Evolutionary conservation across 2,888 invertebrate species (phyloP), one percentile per base, ranked within the genome.

Genomic region (Subacronicta megacephala): DNA sequence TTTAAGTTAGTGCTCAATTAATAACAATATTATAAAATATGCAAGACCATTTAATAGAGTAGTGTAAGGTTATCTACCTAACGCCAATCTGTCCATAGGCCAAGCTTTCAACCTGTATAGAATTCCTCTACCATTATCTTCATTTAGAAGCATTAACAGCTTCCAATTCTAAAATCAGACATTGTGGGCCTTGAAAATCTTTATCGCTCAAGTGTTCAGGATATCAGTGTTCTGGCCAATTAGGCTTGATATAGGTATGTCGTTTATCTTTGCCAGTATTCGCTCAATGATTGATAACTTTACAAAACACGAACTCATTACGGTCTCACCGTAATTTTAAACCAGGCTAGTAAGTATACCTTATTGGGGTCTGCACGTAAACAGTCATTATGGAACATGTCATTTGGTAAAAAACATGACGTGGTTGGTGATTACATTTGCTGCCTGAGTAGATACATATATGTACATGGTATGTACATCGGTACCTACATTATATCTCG

Each of bases 391-490:
- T 56, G 75, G 73, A 83, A 84, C 85, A 75, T 88, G 84, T 88
- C 85, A 85, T 85, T 86, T 81, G 72, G 74, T 81, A 75, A 81
- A 81, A 84, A 85, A 82, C 78, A 76, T 75, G 81, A 67, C 61
- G 67, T 80, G 68, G 38, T 67, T 72, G 72, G 77, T 86, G 80
- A 86, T 88, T 87, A 86, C 79, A 64, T 67, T 73, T 70, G 72
- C 50, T 75, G 73, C 55, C 67, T 54, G 73, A 75, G 68, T 74
- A 78, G 77, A 78, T 84, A 80, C 31, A 37, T 41, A 45, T 84
- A 83, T n/a, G n/a, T n/a, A n/a, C n/a, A n/a, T n/a, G n/a, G n/a
- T n/a, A n/a, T n/a, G n/a, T n/a, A n/a, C n/a, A n/a, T n/a, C n/a
- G n/a, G n/a, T n/a, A n/a, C n/a, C n/a, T n/a, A n/a, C n/a, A n/a